phyloP scores from a whole-genome alignment of 2,888 invertebrate genomes.

The Tiliacea aurago region DNA sequence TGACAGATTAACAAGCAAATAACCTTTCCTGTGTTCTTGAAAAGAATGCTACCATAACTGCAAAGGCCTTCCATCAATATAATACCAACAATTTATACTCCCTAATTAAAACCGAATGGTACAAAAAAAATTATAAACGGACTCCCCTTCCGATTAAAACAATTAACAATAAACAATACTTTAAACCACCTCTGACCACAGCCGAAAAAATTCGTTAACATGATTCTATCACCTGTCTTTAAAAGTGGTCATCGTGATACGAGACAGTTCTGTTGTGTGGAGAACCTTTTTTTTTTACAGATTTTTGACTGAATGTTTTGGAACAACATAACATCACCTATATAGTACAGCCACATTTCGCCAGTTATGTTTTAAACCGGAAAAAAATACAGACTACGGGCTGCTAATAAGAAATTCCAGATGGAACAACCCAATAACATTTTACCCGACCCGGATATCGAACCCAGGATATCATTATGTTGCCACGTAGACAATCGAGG shows the following conservation, averaged over 20 bases:
- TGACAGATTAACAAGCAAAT: background rate
- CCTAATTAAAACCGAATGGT: conserved; percentile 64
- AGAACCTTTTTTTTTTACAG: background rate
- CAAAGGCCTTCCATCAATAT: conserved; percentile 36
- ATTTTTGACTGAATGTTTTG: background rate
- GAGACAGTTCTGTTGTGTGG: conserved; percentile 20
- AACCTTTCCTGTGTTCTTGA: background rate
- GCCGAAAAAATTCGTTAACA: conserved; percentile 63
- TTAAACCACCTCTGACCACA: conserved; percentile 63
- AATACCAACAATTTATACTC: conserved; percentile 51
- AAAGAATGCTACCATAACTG: conserved; percentile 10
- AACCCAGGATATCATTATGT: background rate
- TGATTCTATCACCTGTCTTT: conserved; percentile 63
- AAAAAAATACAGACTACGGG: background rate
- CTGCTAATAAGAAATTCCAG: background rate
- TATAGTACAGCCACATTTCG: too few relatives aligned
- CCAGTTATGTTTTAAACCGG: too few relatives aligned
- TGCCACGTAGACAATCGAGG: background rate
- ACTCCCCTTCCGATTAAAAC: conserved; percentile 63
- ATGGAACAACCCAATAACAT: too few relatives aligned
- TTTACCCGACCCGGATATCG: background rate
- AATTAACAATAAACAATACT: conserved; percentile 67
- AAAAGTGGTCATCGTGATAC: conserved; percentile 44
- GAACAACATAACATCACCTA: too few relatives aligned
- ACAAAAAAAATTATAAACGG: conserved; percentile 59